Evolutionary conservation across 2,888 invertebrate species (phyloP), one percentile per base, ranked within the genome.

Genomic region (Spodoptera littoralis): DNA sequence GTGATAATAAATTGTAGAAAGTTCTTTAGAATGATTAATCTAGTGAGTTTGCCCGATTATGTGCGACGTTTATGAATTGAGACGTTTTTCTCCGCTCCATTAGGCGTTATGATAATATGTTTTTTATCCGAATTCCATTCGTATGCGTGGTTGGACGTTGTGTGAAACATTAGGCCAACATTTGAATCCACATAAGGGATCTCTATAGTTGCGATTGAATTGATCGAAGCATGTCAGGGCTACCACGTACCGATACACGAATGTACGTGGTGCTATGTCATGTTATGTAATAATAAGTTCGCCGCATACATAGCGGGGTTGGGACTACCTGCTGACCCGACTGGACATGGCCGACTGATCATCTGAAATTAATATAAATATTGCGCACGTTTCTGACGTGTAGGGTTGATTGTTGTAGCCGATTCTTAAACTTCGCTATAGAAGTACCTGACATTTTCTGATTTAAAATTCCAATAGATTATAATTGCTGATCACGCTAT

Each of bases 181-280:
- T 82, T 77, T 75, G 80, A 80, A 65, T 82, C 84, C 88, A 80
- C 88, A 85, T 87, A 91, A 83, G 91, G 91, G 84, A 87, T 87
- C 89, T 87, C 88, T 86, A 79, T 77, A 80, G 83, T 84, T 84
- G 83, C 84, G 81, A 86, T 86, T 87, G 85, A 82, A 87, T 84
- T 85, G 84, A 84, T 77, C 84, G 81, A 93, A 90, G 87, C 90
- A 85, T 94, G 93, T 94, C 93, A 94, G 89, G 93, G 93, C 87
- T 88, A 88, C 89, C 89, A 88, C 90, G 91, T 90, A 89, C 85
- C 73, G 65, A 79, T 77, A 80, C 73, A 75, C 78, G 76, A 74
- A 78, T 81, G 79, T 87, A 92, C 92, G 90, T 90, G 91, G 86
- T 86, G 85, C 80, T 91, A 89, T 92, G 87, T 85, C 82, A 84